phyloP scores from a whole-genome alignment of 2,113 vertebrate genomes.

The Antechinus flavipes region DNA sequence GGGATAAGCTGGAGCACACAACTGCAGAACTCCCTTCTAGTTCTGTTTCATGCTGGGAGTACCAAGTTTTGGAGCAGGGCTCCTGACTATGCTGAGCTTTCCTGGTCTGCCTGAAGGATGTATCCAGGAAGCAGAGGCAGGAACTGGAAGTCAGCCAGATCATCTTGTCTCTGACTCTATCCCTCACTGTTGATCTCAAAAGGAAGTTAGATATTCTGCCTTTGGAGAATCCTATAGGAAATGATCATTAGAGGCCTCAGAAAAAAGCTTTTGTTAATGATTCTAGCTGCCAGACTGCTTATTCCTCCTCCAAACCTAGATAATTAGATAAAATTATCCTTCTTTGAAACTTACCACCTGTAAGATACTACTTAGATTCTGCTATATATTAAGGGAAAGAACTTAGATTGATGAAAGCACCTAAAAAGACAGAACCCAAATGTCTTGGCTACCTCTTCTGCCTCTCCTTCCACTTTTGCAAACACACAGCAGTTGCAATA shows the following conservation, averaged over 20 bases:
- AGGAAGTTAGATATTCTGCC: background rate
- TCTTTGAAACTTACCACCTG: background rate
- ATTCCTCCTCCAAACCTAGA: background rate
- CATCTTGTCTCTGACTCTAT: background rate
- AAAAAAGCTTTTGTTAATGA: background rate
- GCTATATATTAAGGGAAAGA: background rate
- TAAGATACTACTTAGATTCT: background rate
- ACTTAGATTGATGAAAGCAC: background rate
- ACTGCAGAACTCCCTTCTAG: background rate
- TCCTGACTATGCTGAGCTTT: accelerated
- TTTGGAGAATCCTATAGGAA: background rate
- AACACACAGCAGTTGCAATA: background rate
- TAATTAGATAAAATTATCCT: background rate
- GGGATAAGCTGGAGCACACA: background rate
- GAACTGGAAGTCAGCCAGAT: background rate
- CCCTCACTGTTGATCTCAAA: background rate
- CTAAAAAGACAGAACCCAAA: background rate
- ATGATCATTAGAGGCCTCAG: background rate
- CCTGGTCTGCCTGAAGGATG: background rate
- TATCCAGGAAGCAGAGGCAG: background rate
- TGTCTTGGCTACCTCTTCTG: background rate
- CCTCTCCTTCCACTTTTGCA: background rate
- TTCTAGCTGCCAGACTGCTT: background rate
- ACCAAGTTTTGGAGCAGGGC: background rate
- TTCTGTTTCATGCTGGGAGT: background rate